These are phyloP conservation scores for Apoderus coryli DNA, from an alignment of 2,888 invertebrate genomes.

Conservation along the genomic window DNA sequence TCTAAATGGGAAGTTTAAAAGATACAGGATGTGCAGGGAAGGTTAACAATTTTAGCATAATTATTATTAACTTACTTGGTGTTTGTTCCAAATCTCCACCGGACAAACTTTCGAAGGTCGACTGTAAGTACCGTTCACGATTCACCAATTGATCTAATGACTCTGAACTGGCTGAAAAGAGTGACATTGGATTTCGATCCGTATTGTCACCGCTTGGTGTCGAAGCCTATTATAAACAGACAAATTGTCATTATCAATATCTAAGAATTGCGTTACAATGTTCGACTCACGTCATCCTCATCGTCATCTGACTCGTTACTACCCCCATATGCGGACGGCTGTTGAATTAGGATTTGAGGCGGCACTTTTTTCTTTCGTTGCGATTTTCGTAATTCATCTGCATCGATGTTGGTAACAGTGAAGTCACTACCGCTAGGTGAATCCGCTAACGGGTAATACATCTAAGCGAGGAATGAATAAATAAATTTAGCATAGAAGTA, in stretches of 20 bases:
- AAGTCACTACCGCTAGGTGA: conserved; percentile 48
- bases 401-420: conserved; percentile 79
- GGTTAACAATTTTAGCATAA: no score
- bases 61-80: conserved; percentile 16
- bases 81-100: conserved; percentile 38
- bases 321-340: conserved; percentile 35
- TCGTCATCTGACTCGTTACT: conserved; percentile 62
- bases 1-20: no score
- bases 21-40: no score
- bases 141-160: conserved; percentile 41
- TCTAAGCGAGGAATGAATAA: no score
- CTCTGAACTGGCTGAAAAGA: conserved; percentile 63
- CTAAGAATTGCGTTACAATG: no score
- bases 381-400: conserved; percentile 65
- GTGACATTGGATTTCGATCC: conserved; percentile 56
- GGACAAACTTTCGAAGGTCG: conserved; percentile 57
- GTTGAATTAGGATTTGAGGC: conserved; percentile 19
- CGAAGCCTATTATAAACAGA: conserved; percentile 38
- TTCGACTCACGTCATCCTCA: conserved; percentile 43
- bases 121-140: conserved; percentile 47
- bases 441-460: conserved; percentile 14
- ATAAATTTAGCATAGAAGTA: conserved; percentile 3
- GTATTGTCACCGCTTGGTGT: conserved; percentile 73
- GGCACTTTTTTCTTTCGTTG: conserved; percentile 47
- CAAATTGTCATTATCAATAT: neutral